Evolutionary conservation across 2,113 vertebrate species (phyloP).

Genomic region (Catagonus wagneri): DNA sequence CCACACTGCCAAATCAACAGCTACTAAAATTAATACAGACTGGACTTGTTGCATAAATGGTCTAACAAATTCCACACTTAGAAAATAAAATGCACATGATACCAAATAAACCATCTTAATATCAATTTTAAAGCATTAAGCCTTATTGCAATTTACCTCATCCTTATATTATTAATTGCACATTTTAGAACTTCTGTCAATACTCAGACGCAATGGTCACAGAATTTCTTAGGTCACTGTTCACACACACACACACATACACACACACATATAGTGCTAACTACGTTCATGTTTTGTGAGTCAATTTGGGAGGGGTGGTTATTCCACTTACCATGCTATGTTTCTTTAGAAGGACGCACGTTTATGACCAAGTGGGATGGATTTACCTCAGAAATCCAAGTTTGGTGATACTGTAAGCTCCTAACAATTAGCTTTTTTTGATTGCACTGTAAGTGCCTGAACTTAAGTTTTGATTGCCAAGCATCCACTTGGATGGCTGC

Average conservation of each 20-base stretch:
- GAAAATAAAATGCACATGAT: neutral
- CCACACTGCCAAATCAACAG: neutral
- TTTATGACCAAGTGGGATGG: neutral
- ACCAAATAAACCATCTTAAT: neutral
- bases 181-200: neutral
- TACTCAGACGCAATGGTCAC: neutral
- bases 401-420: neutral
- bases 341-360: neutral
- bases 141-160: neutral
- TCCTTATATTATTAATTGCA: neutral
- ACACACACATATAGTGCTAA: neutral
- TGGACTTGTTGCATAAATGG: neutral
- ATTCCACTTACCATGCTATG: neutral
- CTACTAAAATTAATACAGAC: neutral
- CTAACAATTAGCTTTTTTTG: neutral
- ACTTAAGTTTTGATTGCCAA: neutral
- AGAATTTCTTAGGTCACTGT: neutral
- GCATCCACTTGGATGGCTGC: neutral
- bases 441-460: neutral
- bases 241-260: neutral
- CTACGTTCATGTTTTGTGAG: neutral
- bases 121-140: neutral
- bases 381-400: neutral
- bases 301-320: neutral
- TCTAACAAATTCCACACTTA: neutral